Base-by-base conservation (phyloP, 2,113 vertebrate species). In the Bujurquina vittata region DNA sequence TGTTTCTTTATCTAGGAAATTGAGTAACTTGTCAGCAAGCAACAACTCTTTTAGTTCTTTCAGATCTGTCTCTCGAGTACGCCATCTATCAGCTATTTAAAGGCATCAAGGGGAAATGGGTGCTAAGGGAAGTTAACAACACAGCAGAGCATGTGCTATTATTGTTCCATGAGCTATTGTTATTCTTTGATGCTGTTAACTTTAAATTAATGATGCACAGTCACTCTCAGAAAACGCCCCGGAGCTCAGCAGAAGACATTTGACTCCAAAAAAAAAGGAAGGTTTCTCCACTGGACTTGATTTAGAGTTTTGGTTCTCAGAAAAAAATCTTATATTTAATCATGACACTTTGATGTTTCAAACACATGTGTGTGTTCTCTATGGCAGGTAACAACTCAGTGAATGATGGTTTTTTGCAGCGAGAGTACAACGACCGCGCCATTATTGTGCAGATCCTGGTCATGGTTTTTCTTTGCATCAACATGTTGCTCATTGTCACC, bases 361-460 rank as follows among this genome's bases (percentile, higher is more conserved):
- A 54, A 31, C 31, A 61, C 1, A n/a, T n/a, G 18, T 35, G 5
- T 61, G 33, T 61, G 1, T 7, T 61, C 17, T 61, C 9, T 35
- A 82, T 89, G 83, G 43, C 60, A 14, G 4, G 54, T 11, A 90
- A 92, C 61, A 75, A 5, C 33, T 89, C 85, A 14, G 0, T 7
- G 10, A 18, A 22, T 74, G n/a, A 10, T 75, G 60, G 0, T n/a
- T 18, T 63, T 29, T 3, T 43, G 1, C 0, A 3, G 33, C 5
- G 5, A 33, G 2, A 26, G 26, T 26, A 26, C 26, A 26, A 26
- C 26, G 26, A 26, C 26, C 23, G 0, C 2, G 2, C 81, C 4
- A 31, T 92, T 31, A 9, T 85, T 1, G 73, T 91, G 2, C 88
- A 93, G 83, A 1, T 93, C 3, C 18, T 93, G 11, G 62, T 89